Evolutionary conservation across 2,113 vertebrate genomes (phyloP).

Genomic region (Scortum barcoo): DNA sequence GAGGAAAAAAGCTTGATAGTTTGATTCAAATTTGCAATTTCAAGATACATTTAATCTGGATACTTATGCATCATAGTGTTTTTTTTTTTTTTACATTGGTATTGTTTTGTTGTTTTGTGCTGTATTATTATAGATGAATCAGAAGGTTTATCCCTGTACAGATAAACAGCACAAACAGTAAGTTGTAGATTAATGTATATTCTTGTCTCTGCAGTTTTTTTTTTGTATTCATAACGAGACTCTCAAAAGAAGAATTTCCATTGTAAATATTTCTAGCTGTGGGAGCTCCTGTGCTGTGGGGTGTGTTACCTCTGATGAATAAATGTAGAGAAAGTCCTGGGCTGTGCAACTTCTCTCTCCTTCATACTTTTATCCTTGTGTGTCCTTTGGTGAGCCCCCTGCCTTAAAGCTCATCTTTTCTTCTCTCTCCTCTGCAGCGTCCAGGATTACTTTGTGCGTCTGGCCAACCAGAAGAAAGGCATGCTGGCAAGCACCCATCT

Average conservation of each 20-base stretch:
- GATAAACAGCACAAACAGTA: not conserved
- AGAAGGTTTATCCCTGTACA: not conserved
- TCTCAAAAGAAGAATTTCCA: not conserved
- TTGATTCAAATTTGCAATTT: not conserved
- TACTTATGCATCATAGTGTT: not conserved
- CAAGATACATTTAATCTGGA: not conserved
- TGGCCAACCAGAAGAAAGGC: constrained; percentile 90
- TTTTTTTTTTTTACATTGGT: not conserved
- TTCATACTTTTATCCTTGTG: not conserved
- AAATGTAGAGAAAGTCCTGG: not conserved
- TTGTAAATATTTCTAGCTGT: not conserved
- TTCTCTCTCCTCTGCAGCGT: constrained; percentile 83
- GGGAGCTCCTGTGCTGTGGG: not conserved
- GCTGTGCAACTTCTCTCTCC: constrained; percentile 12
- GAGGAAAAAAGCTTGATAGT: not conserved
- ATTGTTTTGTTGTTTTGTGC: not conserved
- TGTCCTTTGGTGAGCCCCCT: not conserved
- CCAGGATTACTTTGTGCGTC: constrained; percentile 97
- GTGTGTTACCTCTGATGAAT: not conserved
- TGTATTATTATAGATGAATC: not conserved
- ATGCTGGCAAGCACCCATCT: constrained; percentile 96
- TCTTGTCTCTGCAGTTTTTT: not conserved
- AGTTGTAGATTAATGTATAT: not conserved
- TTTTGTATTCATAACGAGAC: not conserved
- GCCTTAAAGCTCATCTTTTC: not conserved